Percentiles rank a stretch among this genome's conserved stretches.
These are phyloP conservation scores for Eupeodes luniger DNA, from an alignment of 2,888 invertebrate species.

Conservation along the genomic window DNA sequence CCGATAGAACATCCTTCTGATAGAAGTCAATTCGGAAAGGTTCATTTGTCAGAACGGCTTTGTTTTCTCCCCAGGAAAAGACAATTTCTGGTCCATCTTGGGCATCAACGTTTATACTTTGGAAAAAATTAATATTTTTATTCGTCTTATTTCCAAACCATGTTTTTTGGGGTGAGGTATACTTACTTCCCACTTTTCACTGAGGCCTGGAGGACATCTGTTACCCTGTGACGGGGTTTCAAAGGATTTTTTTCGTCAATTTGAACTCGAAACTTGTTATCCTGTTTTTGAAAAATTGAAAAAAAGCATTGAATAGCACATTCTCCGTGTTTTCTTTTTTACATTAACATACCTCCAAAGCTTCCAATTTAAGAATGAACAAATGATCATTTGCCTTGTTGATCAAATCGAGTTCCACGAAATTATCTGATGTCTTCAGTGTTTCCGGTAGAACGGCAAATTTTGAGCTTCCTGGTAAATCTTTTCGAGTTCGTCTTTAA, in stretches of 20 bases:
- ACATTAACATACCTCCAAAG: conserved; percentile 78
- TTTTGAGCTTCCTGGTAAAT: conserved; percentile 90
- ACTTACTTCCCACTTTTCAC: conserved; percentile 89
- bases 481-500: conserved; percentile 88
- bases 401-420: conserved; percentile 89
- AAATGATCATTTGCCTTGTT: conserved; percentile 86
- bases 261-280: conserved; percentile 91
- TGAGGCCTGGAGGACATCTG: conserved; percentile 90
- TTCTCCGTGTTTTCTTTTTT: background rate
- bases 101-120: conserved; percentile 85
- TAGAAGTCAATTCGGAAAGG: conserved; percentile 95
- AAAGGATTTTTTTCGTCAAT: conserved; percentile 94
- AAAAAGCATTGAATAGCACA: background rate
- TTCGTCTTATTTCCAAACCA: no score
- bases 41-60: conserved; percentile 88
- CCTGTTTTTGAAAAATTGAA: conserved; percentile 80
- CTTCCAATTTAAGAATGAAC: conserved; percentile 83
- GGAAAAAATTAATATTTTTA: conserved; percentile 10
- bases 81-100: conserved; percentile 86
- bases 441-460: conserved; percentile 90
- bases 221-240: conserved; percentile 90
- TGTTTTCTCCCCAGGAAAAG: conserved; percentile 86
- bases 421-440: conserved; percentile 88
- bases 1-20: conserved; percentile 88
- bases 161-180: background rate